Base-by-base conservation (phyloP, 2,797 vertebrate species). In the Peromyscus aztecus region DNA sequence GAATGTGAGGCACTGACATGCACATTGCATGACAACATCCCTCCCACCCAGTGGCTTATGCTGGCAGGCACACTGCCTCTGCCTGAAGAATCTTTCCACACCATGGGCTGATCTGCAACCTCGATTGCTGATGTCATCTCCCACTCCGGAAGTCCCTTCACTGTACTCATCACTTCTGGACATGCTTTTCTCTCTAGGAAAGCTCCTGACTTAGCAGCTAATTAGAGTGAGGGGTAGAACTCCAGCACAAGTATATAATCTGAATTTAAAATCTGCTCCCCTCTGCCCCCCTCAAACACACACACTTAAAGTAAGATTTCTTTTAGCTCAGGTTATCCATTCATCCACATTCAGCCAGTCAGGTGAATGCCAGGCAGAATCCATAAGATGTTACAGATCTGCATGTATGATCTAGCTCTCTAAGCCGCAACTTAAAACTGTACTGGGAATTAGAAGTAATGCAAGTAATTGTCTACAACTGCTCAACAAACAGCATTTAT, bases 1-100 rank as follows among this genome's bases (percentile, higher is more conserved):
- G 76, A 61, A 85, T 96, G 81, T 77, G 67, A 94, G 85, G 61
- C 96, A 55, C 82, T 13, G 43, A 77, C 82, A 91, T 96, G 96
- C 96, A 92, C 24, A 82, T 9, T 43, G n/a, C 85, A 46, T 67
- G 75, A 94, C 78, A 94, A 61, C 57, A 76, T 69, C 57, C 52
- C 87, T 93, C 87, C 90, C 4, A 0, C 73, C 83, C 86, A 96
- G 95, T 93, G 86, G 55, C 34, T 27, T 67, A 21, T 27, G 75
- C n/a, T 11, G 43, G 24, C 7, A 17, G 46, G 46, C 43, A 82
- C 49, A 16, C 12, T 23, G 37, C 37, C 61, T 90, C 76, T 21
- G 71, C 37, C 27, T 43, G 63, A 27, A 84, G 73, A 43, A 49
- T 77, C 57, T 94, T 84, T 93, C 67, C 0, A 77, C 21, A 40